Percentiles rank a stretch among this genome's conserved stretches.
Conservation (phyloP, 2,113 vertebrate genomes). For the Triplophysa tibetana region DNA sequence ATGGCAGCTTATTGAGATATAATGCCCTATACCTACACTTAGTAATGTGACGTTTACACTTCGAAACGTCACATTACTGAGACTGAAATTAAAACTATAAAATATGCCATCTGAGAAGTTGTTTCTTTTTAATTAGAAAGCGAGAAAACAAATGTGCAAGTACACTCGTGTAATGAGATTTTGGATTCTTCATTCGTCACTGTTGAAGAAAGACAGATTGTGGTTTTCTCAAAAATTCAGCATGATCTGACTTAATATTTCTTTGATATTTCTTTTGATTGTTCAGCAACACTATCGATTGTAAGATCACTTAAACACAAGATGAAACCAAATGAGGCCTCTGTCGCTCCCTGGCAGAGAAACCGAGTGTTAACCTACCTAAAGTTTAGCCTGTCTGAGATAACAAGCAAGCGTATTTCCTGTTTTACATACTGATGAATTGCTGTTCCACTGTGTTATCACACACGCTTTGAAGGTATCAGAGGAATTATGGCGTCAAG, state of each 20-base stretch:
- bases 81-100: neutral
- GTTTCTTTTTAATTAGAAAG: conserved; percentile 1
- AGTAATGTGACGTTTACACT: no score
- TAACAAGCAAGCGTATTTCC: conserved; percentile 30
- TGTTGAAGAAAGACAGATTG: neutral
- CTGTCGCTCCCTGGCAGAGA: conserved; percentile 8
- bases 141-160: neutral
- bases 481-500: conserved; percentile 56
- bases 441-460: conserved; percentile 30
- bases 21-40: neutral
- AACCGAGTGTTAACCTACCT: conserved; percentile 15
- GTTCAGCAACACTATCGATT: neutral
- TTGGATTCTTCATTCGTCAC: neutral
- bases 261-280: conserved; percentile 1
- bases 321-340: neutral
- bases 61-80: neutral
- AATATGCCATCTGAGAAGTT: neutral
- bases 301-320: neutral
- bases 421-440: conserved; percentile 52
- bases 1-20: no score
- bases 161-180: neutral
- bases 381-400: conserved; percentile 51
- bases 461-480: conserved; percentile 60
- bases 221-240: neutral
- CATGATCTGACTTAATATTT: conserved; percentile 1